phyloP scores from a whole-genome alignment of 2,113 vertebrate species.

The Stegostoma tigrinum region DNA sequence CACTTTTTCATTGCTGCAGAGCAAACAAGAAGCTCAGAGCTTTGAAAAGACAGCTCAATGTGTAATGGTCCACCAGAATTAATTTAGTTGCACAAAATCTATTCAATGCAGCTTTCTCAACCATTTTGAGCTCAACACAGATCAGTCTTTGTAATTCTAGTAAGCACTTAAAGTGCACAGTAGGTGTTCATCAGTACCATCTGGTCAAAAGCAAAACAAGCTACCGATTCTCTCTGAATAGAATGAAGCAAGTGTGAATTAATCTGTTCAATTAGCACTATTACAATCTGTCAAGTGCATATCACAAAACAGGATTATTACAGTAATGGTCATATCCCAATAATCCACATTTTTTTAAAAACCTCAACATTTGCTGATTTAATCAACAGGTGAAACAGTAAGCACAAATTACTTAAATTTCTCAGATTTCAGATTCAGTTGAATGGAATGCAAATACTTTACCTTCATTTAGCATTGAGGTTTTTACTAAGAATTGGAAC shows the following conservation, averaged over 20 bases:
- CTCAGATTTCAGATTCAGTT: conserved; percentile 27
- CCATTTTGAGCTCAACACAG: conserved; percentile 81
- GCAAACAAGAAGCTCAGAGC: conserved; percentile 74
- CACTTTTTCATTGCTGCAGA: conserved; percentile 81
- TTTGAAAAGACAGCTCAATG: conserved; percentile 77
- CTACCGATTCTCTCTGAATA: conserved; percentile 76
- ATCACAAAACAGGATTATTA: conserved; percentile 84
- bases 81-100: conserved; percentile 79
- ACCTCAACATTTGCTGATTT: conserved; percentile 29
- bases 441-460: conserved; percentile 6
- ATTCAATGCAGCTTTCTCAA: conserved; percentile 62
- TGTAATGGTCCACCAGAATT: conserved; percentile 78
- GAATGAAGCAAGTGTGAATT: conserved; percentile 83
- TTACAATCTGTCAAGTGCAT: conserved; percentile 91
- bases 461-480: background rate
- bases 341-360: conserved; percentile 64
- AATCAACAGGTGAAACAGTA: conserved; percentile 26
- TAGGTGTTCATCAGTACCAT: conserved; percentile 99
- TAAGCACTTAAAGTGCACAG: conserved; percentile 99
- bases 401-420: background rate
- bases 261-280: conserved; percentile 99
- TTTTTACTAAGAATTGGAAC: background rate
- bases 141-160: conserved; percentile 97
- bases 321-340: conserved; percentile 80
- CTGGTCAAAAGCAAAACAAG: conserved; percentile 90